Base-by-base conservation (phyloP, 1,140 invertebrate species). In the Psix sp. region DNA sequence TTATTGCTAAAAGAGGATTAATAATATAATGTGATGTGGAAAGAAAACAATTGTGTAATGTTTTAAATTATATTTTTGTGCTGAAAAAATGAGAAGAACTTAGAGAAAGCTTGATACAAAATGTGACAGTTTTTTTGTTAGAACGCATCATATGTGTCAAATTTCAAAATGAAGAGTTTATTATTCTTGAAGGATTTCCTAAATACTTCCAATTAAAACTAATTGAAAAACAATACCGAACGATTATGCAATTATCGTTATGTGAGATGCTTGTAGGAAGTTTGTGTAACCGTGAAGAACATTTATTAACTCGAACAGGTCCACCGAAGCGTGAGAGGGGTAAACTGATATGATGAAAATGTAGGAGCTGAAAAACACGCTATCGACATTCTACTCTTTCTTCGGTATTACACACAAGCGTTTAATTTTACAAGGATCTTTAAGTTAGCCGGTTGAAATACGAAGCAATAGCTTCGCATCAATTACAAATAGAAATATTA, bases 401-500 rank as follows among this genome's bases (percentile, higher is more conserved):
- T 43, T 52, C 46, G 38, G 48, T 52, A 72, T 65, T 65, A 35
- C 24, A 38, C 40, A 38, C 40, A 57, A 73, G 68, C 52, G 52
- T 73, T 59, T 65, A 65, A 65, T 60, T 73, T 46, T 59, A 54
- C 51, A 42, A 65, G 45, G 65, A 39, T 51, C 54, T 74, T 48
- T 48, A 52, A 43, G 46, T 71, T 71, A 38, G 56, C 62, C 9
- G 16, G 40, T 20, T 57, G 31, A 56, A 57, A 43, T 39, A 52
- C 63, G 49, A 54, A 59, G 63, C 40, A 74, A 67, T 68, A 68
- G 71, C 36, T 66, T 38, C 45, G 57, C 39, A 68, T 74, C 43
- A 56, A 74, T 74, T 74, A 62, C 49, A 62, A 49, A 60, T 67
- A 66, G 49, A 29, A 74, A 62, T 57, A 38, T 68, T 74, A 67